phyloP scores from a whole-genome alignment of 1,140 invertebrate species.

The Phthorimaea operculella region DNA sequence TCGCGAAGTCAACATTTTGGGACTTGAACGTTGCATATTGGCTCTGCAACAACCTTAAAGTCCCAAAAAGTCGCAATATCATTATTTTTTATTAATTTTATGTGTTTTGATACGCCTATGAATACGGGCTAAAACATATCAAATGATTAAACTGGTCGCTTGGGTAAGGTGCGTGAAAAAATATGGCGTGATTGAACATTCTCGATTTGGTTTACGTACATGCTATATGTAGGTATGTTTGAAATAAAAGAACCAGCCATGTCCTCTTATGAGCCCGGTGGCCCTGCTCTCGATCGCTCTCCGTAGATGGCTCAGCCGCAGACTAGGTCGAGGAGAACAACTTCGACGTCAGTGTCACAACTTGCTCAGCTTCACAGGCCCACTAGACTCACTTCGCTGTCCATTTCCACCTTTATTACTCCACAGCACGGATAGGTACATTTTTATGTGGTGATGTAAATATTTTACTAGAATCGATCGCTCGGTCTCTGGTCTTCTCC shows the following conservation, averaged over 20 bases:
- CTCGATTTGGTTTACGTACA: neutral
- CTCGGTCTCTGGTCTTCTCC: neutral
- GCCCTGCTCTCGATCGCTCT: constrained; percentile 65
- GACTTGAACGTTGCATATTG: neutral
- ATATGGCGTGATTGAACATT: no score
- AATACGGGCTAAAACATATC: no score
- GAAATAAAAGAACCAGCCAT: constrained; percentile 44
- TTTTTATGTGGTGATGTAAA: neutral
- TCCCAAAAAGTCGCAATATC: no score
- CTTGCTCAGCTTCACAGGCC: constrained; percentile 25
- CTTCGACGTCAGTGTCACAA: constrained; percentile 62
- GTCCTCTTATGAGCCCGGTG: constrained; percentile 57
- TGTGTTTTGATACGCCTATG: no score
- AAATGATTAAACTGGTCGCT: no score
- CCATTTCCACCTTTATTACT: constrained; percentile 30
- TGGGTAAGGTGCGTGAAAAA: no score
- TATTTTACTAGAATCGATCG: neutral
- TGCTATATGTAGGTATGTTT: neutral
- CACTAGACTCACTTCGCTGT: constrained; percentile 16
- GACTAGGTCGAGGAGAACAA: constrained; percentile 66
- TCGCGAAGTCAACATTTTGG: neutral
- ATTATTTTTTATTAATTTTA: no score
- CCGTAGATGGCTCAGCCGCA: constrained; percentile 63
- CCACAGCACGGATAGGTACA: neutral
- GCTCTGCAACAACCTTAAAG: no score